Base-by-base conservation (phyloP, 2,888 invertebrate species). In the Ennomos erosarius region DNA sequence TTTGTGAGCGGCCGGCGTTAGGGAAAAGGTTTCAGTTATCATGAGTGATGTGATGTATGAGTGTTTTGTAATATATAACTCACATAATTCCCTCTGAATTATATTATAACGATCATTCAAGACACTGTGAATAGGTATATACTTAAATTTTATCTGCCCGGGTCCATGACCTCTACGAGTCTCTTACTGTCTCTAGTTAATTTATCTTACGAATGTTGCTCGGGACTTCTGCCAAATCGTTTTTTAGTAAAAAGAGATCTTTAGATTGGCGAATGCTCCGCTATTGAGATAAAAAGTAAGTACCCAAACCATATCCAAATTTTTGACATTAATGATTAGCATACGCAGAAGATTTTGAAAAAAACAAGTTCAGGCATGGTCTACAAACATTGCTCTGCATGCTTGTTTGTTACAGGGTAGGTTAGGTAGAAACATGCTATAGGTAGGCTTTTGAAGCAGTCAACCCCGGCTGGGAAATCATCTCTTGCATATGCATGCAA, bases 1-100 rank as follows among this genome's bases (percentile, higher is more conserved):
- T 74, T 74, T 73, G 70, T 68, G 63, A 68, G 69, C 62, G 63
- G 62, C 65, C 65, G 64, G 54, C 57, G 67, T 70, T 73, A 71
- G 68, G 60, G 64, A 53, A 59, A 65, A 65, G 67, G 55, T 67
- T 62, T 56, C 57, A 56, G 58, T 59, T 66, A 63, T 53, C 47
- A 47, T 42, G 58, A 61, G 58, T 69, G 53, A 64, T 61, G 58
- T 69, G 53, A 64, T 61, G 58, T 58, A 59, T 36, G 50, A 51
- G 55, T 59, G 53, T 57, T 33, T 55, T 46, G 54, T 50, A 60
- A 60, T 59, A 50, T 59, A 50, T 53, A 52, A 38, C 6, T 40
- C 35, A 9, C 16, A 33, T 42, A 49, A 38, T 47, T 47, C 26
- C 43, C 10, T 40, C 40, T 12, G 26, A 50, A 50, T 38, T 36